Percentiles rank a stretch among this genome's conserved stretches.
These are phyloP conservation scores for Magallana gigas DNA, from an alignment of 1,140 invertebrate species.

Conservation along the genomic window DNA sequence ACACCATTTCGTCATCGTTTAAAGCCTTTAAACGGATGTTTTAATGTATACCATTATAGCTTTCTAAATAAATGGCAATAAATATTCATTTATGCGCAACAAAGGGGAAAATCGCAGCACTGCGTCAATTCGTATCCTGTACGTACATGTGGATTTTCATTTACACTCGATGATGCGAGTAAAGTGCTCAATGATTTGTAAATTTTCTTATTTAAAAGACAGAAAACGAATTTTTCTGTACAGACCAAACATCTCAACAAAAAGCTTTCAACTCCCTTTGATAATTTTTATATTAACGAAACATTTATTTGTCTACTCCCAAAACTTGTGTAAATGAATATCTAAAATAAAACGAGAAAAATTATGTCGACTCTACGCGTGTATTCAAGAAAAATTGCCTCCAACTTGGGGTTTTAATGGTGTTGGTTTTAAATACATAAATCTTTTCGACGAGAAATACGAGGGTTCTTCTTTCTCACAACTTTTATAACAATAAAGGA, in stretches of 20 bases:
- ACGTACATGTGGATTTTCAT: neutral
- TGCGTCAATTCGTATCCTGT: neutral
- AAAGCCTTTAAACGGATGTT: neutral
- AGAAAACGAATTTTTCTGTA: neutral
- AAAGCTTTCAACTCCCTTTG: neutral
- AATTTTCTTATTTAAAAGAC: neutral
- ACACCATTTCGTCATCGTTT: neutral
- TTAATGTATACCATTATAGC: neutral
- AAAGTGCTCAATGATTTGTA: neutral
- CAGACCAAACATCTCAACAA: neutral
- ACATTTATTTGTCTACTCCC: neutral
- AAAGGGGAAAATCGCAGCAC: slow-evolving; percentile 18
- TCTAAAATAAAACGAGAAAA: neutral
- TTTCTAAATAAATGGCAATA: slow-evolving; percentile 6
- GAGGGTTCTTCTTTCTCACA: too few relatives aligned
- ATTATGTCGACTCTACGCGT: neutral
- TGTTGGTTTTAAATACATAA: too few relatives aligned
- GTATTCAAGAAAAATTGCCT: neutral
- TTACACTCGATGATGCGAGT: neutral
- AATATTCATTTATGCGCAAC: slow-evolving; percentile 18
- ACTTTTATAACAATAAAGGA: too few relatives aligned
- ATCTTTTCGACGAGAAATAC: too few relatives aligned
- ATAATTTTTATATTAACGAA: neutral
- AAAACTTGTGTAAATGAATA: neutral
- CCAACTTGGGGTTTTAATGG: too few relatives aligned